Conservation (phyloP, 2,888 invertebrate species). For the Onthophagus sagittarius region DNA sequence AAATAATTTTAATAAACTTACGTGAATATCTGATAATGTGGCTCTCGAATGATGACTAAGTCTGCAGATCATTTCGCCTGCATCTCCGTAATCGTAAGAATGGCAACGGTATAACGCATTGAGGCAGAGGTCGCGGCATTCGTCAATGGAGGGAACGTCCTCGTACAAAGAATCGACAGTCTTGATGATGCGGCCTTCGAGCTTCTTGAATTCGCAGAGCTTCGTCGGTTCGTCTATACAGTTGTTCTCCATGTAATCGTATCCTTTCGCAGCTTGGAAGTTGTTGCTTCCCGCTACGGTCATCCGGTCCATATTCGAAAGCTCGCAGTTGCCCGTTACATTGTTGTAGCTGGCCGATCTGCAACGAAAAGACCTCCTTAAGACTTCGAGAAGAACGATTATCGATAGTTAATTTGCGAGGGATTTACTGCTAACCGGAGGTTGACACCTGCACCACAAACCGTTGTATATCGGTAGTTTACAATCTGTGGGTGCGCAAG, state of each 20-base stretch:
- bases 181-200: slow-evolving; percentile 81
- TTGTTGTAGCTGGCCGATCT: slow-evolving; percentile 91
- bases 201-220: slow-evolving; percentile 89
- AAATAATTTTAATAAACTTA: slow-evolving; percentile 46
- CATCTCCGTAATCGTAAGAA: slow-evolving; percentile 91
- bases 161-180: slow-evolving; percentile 92
- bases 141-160: slow-evolving; percentile 81
- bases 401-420: neutral
- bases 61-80: slow-evolving; percentile 89
- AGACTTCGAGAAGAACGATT: slow-evolving; percentile 1
- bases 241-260: slow-evolving; percentile 88
- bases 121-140: slow-evolving; percentile 83
- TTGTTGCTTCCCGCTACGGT: slow-evolving; percentile 79
- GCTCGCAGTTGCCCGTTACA: slow-evolving; percentile 78
- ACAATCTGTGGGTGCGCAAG: neutral
- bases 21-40: slow-evolving; percentile 83
- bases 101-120: slow-evolving; percentile 89
- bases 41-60: slow-evolving; percentile 88
- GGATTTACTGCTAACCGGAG: neutral
- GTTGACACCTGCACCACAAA: neutral
- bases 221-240: slow-evolving; percentile 93
- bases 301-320: slow-evolving; percentile 89
- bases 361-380: slow-evolving; percentile 33
- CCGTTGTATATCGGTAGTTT: neutral
- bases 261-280: slow-evolving; percentile 55